Conservation (phyloP, 2,113 vertebrate genomes). For the Rhadina sibilatrix region DNA sequence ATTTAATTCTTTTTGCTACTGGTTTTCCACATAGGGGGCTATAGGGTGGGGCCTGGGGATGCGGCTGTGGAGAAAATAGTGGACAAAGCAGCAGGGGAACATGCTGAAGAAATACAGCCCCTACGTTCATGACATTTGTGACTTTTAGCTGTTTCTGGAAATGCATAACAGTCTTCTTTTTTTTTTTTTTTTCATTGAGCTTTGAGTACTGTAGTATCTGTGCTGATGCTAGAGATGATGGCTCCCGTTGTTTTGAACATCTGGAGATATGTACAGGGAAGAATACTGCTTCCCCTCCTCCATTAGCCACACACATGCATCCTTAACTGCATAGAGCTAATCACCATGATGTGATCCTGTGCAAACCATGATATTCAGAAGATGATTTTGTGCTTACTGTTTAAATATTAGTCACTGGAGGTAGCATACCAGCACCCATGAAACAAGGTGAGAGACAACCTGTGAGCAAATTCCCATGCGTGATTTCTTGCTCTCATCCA, state of each 20-base stretch:
- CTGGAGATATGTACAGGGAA: accelerated
- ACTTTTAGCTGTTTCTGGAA: background rate
- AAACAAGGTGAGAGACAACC: background rate
- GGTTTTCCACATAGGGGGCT: background rate
- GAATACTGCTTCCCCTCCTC: background rate
- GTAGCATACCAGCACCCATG: background rate
- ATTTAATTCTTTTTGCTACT: background rate
- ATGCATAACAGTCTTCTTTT: background rate
- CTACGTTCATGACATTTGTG: background rate
- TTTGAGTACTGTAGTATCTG: background rate
- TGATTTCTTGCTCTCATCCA: background rate
- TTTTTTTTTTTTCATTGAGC: background rate
- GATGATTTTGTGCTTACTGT: background rate
- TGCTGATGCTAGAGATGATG: background rate
- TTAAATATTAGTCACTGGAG: background rate
- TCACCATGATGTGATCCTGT: background rate
- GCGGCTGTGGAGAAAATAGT: accelerated
- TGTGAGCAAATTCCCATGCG: background rate
- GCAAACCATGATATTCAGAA: background rate
- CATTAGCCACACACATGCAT: too few relatives aligned
- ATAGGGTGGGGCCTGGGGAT: background rate
- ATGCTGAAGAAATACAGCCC: background rate
- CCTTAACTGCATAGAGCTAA: background rate
- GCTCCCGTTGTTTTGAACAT: background rate
- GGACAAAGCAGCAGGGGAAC: background rate